These are phyloP conservation scores for Oligia fasciuncula DNA, from an alignment of 2,888 invertebrate species.

Conservation along the genomic window DNA sequence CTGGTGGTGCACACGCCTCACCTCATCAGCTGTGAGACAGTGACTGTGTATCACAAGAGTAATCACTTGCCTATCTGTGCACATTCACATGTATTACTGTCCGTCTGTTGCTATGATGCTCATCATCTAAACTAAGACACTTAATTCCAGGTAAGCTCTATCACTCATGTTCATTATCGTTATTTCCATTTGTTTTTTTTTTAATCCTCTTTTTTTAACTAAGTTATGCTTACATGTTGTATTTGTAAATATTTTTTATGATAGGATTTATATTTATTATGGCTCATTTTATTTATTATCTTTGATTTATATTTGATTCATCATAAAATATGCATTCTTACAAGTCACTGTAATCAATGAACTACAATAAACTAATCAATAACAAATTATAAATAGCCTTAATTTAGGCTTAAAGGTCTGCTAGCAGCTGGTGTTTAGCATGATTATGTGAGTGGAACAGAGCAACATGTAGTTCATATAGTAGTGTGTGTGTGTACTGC, in stretches of 20 bases:
- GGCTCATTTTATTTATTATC: neutral
- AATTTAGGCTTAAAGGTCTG: conserved; percentile 18
- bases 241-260: neutral
- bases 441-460: conserved; percentile 3
- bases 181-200: conserved; percentile 8
- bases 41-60: neutral
- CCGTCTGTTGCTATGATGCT: neutral
- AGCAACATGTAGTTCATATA: neutral
- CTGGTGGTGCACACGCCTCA: neutral
- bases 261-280: neutral
- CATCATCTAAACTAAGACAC: conserved; percentile 9
- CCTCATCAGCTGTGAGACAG: neutral
- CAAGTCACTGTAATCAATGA: neutral
- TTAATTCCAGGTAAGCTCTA: conserved; percentile 24
- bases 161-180: conserved; percentile 18
- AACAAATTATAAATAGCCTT: neutral
- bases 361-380: conserved; percentile 3
- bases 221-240: neutral
- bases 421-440: conserved; percentile 21
- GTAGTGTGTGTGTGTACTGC: neutral
- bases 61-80: neutral
- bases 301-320: neutral
- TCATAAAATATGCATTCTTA: neutral
- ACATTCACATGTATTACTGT: neutral
- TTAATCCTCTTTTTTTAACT: neutral